Conservation (phyloP, 1,140 invertebrate genomes). For the Sminthurides bifidus region DNA sequence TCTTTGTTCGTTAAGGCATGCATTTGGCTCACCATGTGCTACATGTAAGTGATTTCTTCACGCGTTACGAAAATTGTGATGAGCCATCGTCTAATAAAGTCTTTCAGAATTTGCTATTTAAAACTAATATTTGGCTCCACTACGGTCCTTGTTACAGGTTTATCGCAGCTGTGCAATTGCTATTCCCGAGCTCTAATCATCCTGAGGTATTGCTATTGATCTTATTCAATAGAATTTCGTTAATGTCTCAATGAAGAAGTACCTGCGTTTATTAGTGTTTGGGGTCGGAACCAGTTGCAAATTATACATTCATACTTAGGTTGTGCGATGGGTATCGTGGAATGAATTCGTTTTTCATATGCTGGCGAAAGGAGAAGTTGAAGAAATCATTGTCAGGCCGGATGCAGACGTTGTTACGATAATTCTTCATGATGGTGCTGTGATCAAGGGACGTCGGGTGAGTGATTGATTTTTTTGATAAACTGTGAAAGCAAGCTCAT, state of each 20-base stretch:
- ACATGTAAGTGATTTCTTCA: conserved; percentile 40
- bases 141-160: conserved; percentile 34
- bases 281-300: no score
- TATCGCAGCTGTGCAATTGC: conserved; percentile 52
- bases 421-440: conserved; percentile 44
- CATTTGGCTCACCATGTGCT: conserved; percentile 61
- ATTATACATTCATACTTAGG: conserved; percentile 21
- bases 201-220: conserved; percentile 46
- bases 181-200: conserved; percentile 57
- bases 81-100: no score
- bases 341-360: conserved; percentile 90
- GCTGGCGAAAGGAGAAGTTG: conserved; percentile 82
- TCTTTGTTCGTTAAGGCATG: conserved; percentile 57
- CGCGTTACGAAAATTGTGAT: no score
- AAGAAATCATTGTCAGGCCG: conserved; percentile 70
- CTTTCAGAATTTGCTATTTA: no score
- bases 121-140: neutral
- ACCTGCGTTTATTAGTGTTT: no score
- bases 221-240: no score
- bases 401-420: conserved; percentile 72
- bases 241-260: no score
- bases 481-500: neutral
- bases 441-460: conserved; percentile 20
- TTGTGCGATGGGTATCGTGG: conserved; percentile 67
- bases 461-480: neutral